phyloP scores from a whole-genome alignment of 2,113 vertebrate species.

The Oriolus oriolus region DNA sequence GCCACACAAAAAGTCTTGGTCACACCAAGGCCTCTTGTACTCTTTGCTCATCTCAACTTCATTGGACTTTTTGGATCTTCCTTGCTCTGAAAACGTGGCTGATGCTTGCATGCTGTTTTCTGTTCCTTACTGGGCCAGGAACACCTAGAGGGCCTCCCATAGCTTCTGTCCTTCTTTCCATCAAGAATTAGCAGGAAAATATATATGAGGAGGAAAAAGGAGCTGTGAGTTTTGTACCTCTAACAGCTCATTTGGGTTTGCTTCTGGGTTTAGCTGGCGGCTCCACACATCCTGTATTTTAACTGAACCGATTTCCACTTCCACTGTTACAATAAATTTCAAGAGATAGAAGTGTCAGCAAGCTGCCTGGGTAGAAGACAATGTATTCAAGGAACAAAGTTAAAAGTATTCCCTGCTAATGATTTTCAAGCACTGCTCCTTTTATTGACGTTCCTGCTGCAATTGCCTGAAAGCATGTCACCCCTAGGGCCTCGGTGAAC shows the following conservation, averaged over 20 bases:
- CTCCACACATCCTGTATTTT: background rate
- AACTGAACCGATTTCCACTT: background rate
- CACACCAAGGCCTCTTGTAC: background rate
- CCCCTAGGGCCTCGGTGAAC: background rate
- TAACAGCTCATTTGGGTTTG: background rate
- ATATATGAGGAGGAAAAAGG: background rate
- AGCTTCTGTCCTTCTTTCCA: background rate
- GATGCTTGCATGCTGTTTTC: background rate
- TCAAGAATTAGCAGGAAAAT: background rate
- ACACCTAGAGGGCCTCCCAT: background rate
- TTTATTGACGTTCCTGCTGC: background rate
- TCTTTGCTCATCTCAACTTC: background rate
- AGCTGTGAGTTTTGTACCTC: background rate
- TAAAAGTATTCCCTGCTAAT: background rate
- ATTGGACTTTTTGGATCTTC: background rate
- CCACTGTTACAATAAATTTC: background rate
- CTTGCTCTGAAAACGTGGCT: background rate
- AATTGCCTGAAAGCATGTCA: background rate
- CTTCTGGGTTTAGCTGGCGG: background rate
- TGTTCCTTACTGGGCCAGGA: background rate
- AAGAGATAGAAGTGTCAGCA: background rate
- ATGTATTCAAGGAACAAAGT: background rate
- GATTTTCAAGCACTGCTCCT: background rate
- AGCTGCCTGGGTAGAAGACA: background rate
- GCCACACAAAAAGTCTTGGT: background rate